Evolutionary conservation across 2,888 invertebrate species (phyloP).

Genomic region (Panopea generosa): DNA sequence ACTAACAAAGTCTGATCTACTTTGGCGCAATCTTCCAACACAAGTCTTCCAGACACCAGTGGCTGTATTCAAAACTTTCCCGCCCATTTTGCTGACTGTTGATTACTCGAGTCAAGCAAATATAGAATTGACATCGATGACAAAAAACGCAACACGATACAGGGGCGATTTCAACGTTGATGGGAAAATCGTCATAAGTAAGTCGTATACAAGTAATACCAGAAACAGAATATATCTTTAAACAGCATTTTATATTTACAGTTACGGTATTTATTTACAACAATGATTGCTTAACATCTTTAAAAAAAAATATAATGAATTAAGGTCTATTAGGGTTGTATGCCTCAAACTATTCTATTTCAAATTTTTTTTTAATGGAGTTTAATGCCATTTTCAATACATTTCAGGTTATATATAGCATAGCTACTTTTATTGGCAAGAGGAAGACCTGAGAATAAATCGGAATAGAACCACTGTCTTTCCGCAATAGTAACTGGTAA

Average conservation of each 20-base stretch:
- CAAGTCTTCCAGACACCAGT: conserved; percentile 51
- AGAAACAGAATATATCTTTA: not conserved
- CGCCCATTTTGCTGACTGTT: conserved; percentile 48
- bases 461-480: no score
- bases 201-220: not conserved
- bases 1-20: conserved; percentile 34
- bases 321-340: no score
- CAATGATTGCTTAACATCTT: no score
- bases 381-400: no score
- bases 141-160: conserved; percentile 27
- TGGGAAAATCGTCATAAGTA: conserved; percentile 50
- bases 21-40: conserved; percentile 16
- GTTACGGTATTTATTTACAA: no score
- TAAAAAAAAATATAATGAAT: no score
- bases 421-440: no score
- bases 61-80: conserved; percentile 40
- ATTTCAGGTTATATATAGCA: no score
- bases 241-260: not conserved
- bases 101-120: conserved; percentile 47
- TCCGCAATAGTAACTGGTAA: no score
- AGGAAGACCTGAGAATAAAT: no score
- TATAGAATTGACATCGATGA: conserved; percentile 37
- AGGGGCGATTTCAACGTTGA: conserved; percentile 25
- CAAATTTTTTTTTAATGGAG: no score
- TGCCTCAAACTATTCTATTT: no score